Evolutionary conservation across 1,140 invertebrate genomes (phyloP), one percentile per base, ranked within the genome.

Genomic region (Meloidogyne floridensis): DNA sequence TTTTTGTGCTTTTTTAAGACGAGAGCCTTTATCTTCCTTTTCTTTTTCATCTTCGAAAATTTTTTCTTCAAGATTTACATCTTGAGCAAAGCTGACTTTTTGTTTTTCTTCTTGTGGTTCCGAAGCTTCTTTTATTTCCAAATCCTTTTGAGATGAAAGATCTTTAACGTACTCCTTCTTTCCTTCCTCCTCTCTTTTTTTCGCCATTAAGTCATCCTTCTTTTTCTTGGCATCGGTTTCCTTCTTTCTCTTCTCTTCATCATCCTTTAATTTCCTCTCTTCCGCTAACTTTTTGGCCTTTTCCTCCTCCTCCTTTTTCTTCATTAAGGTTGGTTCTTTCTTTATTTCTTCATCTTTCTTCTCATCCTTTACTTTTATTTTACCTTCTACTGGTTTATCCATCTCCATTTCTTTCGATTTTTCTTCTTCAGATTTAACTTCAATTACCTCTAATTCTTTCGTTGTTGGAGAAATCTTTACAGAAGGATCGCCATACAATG

Each of bases 401-500:
- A 47, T 54, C 9, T 18, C 18, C 10, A n/a, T 18, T 32, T 75
- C 54, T 9, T 75, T 75, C 42, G 18, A n/a, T 2, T 10, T 42
- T 8, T 42, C 73, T 6, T 75, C 18, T 9, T 75, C 13, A 1
- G 9, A 53, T 13, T 75, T 75, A 3, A 1, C 74, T 2, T 32
- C 42, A 3, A 59, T 51, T 4, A 72, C 18, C 18, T 59, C 59
- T 5, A 13, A 11, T 80, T 53, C 72, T 13, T 18, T 74, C 8
- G 18, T 0, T 0, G 53, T 74, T 7, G 53, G 72, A 7, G 32
- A 69, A 56, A 81, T 69, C 8, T 75, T 54, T 43, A 80, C 69
- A 51, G 72, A 75, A n/a, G 80, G 80, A 53, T 81, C 80, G 5
- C 80, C 80, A 72, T 81, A 81, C 8, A 81, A 59, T 3, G 80